phyloP scores from a whole-genome alignment of 2,797 vertebrate genomes.

The Leptatherina wallacei region DNA sequence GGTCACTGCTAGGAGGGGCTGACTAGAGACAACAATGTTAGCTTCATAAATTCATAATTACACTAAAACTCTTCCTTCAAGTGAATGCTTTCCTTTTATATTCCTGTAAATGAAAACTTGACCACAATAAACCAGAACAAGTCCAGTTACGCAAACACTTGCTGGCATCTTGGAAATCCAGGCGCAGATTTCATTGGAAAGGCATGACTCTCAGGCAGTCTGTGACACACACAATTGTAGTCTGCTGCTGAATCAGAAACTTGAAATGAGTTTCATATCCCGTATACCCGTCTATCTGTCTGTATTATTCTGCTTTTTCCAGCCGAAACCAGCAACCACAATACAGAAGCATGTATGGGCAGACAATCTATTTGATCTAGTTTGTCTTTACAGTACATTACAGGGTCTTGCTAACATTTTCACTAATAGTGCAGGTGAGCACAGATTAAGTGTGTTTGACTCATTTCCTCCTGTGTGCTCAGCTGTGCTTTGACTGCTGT shows the following conservation, averaged over 20 bases:
- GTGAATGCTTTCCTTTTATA: not conserved
- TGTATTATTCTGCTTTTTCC: not conserved
- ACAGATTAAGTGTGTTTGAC: conserved; percentile 43
- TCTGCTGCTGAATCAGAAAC: conserved; percentile 1
- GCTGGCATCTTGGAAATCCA: not conserved
- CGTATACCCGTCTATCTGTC: not conserved
- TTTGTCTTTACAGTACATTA: not conserved
- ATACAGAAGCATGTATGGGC: not conserved
- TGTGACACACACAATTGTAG: not conserved
- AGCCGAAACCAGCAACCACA: not conserved
- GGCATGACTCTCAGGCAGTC: not conserved
- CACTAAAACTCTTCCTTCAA: too few relatives aligned
- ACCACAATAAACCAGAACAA: not conserved
- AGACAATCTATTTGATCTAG: not conserved
- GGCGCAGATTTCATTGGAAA: not conserved
- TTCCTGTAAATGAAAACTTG: not conserved
- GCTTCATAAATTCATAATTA: not conserved
- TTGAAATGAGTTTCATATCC: conserved; percentile 12
- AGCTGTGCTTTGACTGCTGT: conserved; percentile 40
- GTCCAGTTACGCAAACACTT: not conserved
- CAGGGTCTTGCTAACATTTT: not conserved
- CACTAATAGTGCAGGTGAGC: not conserved
- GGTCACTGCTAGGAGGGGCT: too few relatives aligned
- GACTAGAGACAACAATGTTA: too few relatives aligned
- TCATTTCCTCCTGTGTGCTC: conserved; percentile 53